These are phyloP conservation scores for Onthophagus sagittarius DNA, from an alignment of 2,888 invertebrate species.

Conservation along the genomic window DNA sequence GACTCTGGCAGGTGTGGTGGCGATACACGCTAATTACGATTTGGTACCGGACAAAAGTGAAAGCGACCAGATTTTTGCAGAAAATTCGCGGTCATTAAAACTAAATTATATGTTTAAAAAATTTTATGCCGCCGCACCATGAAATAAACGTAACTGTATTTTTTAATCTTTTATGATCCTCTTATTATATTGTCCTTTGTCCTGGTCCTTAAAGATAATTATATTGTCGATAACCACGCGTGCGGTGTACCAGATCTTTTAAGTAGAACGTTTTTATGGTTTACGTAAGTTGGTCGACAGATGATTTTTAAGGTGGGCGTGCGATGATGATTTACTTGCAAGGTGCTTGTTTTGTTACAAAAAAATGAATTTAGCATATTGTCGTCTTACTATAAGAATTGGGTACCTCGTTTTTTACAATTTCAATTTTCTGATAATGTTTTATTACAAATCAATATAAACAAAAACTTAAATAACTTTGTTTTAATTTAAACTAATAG, in stretches of 20 bases:
- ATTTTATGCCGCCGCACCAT: conserved; percentile 14
- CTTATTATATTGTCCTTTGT: conserved; percentile 24
- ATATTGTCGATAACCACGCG: neutral
- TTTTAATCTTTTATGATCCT: neutral
- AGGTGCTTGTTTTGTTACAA: conserved; percentile 4
- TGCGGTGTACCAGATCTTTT: neutral
- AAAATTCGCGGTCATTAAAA: conserved; percentile 15
- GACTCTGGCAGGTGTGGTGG: conserved; percentile 26
- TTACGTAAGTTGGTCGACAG: neutral
- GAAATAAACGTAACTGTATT: neutral
- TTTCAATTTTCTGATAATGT: too few species aligned
- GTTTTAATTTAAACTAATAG: too few species aligned
- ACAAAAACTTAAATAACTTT: too few species aligned
- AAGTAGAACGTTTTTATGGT: neutral
- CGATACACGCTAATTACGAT: conserved; percentile 22
- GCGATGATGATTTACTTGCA: conserved; percentile 11
- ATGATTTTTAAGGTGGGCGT: conserved; percentile 2
- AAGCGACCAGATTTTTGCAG: conserved; percentile 11
- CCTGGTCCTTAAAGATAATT: neutral
- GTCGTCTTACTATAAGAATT: too few species aligned
- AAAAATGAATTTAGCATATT: neutral
- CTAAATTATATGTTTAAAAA: conserved; percentile 27
- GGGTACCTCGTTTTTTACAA: too few species aligned
- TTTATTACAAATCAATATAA: too few species aligned
- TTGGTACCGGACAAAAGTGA: conserved; percentile 19